A percentile compares a stretch with the other conserved stretches of the same genome.
Conservation (phyloP, 2,888 invertebrate genomes). For the Tridacna crocea region DNA sequence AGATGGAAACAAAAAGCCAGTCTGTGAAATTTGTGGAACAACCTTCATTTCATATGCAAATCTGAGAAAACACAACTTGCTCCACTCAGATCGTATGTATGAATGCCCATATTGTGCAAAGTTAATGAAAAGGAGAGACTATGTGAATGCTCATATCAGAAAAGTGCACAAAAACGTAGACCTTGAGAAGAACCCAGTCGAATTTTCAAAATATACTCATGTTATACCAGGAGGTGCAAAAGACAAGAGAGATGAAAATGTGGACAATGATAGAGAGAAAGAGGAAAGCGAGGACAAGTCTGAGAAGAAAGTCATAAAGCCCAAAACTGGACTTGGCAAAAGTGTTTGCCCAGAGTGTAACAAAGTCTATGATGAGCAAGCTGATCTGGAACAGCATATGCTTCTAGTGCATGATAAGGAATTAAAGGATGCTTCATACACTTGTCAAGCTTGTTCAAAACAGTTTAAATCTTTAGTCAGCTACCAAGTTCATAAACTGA, state of each 20-base stretch:
- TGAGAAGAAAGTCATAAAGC: background rate
- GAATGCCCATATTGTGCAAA: constrained; percentile 58
- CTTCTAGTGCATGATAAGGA: constrained; percentile 40
- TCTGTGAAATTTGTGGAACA: constrained; percentile 40
- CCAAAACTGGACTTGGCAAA: constrained; percentile 40
- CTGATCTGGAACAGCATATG: constrained; percentile 51
- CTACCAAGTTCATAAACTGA: constrained; percentile 54
- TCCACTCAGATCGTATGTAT: constrained; percentile 51
- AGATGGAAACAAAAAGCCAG: constrained; percentile 23
- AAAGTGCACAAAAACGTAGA: constrained; percentile 51
- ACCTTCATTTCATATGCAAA: constrained; percentile 35
- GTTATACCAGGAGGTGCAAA: constrained; percentile 20
- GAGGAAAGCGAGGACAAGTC: constrained; percentile 15
- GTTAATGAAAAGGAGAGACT: constrained; percentile 54
- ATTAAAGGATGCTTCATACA: constrained; percentile 46
- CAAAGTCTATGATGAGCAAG: constrained; percentile 41
- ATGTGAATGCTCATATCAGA: constrained; percentile 46
- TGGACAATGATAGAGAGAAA: background rate
- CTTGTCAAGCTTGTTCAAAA: constrained; percentile 50
- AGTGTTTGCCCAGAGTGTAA: constrained; percentile 53
- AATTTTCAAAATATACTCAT: constrained; percentile 48
- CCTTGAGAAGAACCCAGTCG: constrained; percentile 44
- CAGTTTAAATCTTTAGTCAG: constrained; percentile 52
- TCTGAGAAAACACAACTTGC: constrained; percentile 43
- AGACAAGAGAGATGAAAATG: background rate